These are phyloP conservation scores for Gyrodactylus salaris DNA, from an alignment of 1,140 invertebrate genomes.

Conservation along the genomic window DNA sequence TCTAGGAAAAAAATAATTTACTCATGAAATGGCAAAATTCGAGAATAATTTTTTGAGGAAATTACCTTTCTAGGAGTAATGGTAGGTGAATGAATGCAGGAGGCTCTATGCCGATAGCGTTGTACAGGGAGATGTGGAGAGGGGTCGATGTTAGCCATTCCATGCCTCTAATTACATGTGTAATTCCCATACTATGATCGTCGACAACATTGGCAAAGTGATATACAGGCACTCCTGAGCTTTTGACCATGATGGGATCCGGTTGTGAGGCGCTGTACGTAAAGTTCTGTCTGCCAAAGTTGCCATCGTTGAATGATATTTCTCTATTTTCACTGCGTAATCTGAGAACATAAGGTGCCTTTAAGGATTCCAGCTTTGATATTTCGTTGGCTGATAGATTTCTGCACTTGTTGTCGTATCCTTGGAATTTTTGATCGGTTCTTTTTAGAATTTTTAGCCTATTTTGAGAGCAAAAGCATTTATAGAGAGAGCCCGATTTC, in stretches of 20 bases:
- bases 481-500: not conserved
- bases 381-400: not conserved
- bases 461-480: not conserved
- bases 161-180: not conserved
- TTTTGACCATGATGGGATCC: not conserved
- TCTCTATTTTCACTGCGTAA: not conserved
- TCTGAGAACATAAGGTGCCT: not conserved
- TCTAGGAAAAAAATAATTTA: not conserved
- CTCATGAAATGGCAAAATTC: not conserved
- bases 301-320: not conserved
- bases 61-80: not conserved
- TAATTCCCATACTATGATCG: not conserved
- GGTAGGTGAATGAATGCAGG: not conserved
- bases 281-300: not conserved
- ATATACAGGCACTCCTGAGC: not conserved
- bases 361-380: not conserved
- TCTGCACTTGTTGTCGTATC: not conserved
- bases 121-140: not conserved
- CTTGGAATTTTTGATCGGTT: not conserved
- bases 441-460: not conserved
- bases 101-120: not conserved
- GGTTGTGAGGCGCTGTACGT: not conserved
- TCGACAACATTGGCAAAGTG: not conserved
- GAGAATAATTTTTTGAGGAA: too few relatives aligned
- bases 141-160: not conserved